Evolutionary conservation across 2,113 vertebrate genomes (phyloP).

Genomic region (Corythoichthys intestinalis): DNA sequence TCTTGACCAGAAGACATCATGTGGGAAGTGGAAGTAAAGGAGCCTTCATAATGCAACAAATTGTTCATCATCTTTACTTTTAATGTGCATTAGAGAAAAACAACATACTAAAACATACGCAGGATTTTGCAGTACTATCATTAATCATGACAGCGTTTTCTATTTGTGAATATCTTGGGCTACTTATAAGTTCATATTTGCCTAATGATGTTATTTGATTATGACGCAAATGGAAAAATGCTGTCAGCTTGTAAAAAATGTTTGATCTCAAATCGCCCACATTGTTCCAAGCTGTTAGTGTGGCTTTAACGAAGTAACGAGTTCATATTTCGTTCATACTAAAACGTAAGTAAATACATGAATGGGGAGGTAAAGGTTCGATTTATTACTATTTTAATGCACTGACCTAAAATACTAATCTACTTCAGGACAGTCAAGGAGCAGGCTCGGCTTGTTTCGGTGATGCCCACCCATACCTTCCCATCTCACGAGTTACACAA

Average conservation of each 20-base stretch:
- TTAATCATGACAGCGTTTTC: constrained; percentile 18
- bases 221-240: constrained; percentile 20
- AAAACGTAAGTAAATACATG: neutral
- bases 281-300: constrained; percentile 10
- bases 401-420: neutral
- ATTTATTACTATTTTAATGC: neutral
- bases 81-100: constrained; percentile 23
- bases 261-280: neutral
- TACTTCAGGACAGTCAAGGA: neutral
- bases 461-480: too few relatives aligned
- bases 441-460: too few relatives aligned
- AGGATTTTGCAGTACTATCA: constrained; percentile 16
- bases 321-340: neutral
- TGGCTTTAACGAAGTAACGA: neutral
- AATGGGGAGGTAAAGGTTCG: neutral
- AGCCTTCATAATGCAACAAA: constrained; percentile 1
- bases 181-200: constrained; percentile 23
- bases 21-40: constrained; percentile 6
- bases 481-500: neutral
- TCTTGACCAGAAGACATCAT: neutral
- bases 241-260: constrained; percentile 10
- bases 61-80: constrained; percentile 21
- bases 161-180: constrained; percentile 34
- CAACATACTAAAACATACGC: constrained; percentile 12
- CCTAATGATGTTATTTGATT: constrained; percentile 36